Evolutionary conservation across 53 echinoderm and acorn worm genomes (phyloP).

Genomic region (Temnopleurus reevesii): DNA sequence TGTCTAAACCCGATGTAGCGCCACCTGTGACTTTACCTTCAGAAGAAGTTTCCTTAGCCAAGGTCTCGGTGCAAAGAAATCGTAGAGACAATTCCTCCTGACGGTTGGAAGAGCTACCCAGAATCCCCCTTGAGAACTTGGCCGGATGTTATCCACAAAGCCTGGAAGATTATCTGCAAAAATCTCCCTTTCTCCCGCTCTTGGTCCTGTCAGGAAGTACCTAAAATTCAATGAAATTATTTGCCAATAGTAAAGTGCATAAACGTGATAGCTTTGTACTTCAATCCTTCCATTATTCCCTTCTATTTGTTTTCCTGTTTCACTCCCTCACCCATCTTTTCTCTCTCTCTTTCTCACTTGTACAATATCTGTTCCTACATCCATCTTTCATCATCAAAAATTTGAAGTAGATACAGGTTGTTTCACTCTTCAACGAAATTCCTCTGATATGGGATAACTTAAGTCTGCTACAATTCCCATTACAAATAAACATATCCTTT

Average conservation of each 20-base stretch:
- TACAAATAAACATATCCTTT: too few relatives aligned
- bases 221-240: conserved; percentile 27
- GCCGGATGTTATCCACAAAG: conserved; percentile 74
- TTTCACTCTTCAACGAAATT: too few relatives aligned
- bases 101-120: conserved; percentile 72
- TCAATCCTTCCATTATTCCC: not conserved
- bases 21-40: too few relatives aligned
- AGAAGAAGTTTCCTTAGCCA: conserved; percentile 61
- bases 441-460: too few relatives aligned
- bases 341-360: not conserved
- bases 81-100: conserved; percentile 63
- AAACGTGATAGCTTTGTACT: too few relatives aligned
- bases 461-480: too few relatives aligned
- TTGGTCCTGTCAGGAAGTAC: conserved; percentile 62
- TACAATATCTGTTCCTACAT: not conserved
- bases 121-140: conserved; percentile 69
- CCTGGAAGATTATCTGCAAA: conserved; percentile 86
- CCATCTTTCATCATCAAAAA: too few relatives aligned
- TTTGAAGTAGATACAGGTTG: too few relatives aligned
- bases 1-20: too few relatives aligned
- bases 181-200: conserved; percentile 63
- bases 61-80: conserved; percentile 67
- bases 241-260: not conserved
- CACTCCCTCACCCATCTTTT: not conserved
- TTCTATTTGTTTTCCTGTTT: not conserved